phyloP scores from a whole-genome alignment of 1,140 invertebrate species.

The Carcinoscorpius rotundicauda region DNA sequence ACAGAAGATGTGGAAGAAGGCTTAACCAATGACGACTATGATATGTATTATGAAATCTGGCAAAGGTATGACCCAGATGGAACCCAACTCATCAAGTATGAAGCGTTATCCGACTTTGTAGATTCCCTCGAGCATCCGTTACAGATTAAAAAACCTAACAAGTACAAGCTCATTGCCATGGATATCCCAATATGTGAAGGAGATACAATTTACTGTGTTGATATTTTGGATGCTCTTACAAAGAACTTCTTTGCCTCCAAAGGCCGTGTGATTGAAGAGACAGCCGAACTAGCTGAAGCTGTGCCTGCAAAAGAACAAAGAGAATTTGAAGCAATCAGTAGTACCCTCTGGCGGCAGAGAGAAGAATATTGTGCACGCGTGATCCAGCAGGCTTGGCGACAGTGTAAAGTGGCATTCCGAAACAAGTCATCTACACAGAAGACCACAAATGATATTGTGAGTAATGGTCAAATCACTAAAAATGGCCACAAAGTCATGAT shows the following conservation, averaged over 20 bases:
- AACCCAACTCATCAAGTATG: constrained; percentile 89
- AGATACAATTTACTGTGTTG: constrained; percentile 92
- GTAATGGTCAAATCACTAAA: constrained; percentile 62
- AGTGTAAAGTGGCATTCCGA: constrained; percentile 29
- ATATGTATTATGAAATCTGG: constrained; percentile 99
- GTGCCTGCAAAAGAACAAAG: constrained; percentile 57
- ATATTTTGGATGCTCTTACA: constrained; percentile 85
- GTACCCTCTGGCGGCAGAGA: constrained; percentile 83
- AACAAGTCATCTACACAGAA: constrained; percentile 36
- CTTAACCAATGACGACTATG: constrained; percentile 95
- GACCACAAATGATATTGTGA: constrained; percentile 66
- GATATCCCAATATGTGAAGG: constrained; percentile 96
- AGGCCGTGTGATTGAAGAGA: constrained; percentile 37
- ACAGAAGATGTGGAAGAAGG: constrained; percentile 98
- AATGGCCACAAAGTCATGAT: constrained; percentile 80
- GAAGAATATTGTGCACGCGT: constrained; percentile 90
- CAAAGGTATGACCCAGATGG: constrained; percentile 96
- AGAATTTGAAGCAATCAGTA: constrained; percentile 83
- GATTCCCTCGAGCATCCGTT: constrained; percentile 86
- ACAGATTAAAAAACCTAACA: constrained; percentile 95
- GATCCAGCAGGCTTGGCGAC: constrained; percentile 80
- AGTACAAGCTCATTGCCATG: constrained; percentile 97
- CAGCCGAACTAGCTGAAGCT: constrained; percentile 50
- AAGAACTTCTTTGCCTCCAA: constrained; percentile 92
- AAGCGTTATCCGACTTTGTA: constrained; percentile 85